These are phyloP conservation scores for Prinia subflava DNA, from an alignment of 2,113 vertebrate species.

Conservation along the genomic window DNA sequence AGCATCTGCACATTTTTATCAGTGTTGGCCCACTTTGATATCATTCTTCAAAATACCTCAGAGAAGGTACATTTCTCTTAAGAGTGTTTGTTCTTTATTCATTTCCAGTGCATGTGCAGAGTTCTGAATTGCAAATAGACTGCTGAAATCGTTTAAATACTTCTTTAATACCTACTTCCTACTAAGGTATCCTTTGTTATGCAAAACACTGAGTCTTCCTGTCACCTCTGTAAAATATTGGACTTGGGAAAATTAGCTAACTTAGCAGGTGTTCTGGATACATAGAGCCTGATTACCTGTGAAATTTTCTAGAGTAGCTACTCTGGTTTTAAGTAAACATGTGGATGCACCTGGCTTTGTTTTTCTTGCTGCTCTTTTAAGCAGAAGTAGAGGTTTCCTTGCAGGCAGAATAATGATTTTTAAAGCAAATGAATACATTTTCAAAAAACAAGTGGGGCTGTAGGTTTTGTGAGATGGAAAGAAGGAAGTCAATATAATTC, in stretches of 20 bases:
- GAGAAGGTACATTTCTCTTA: constrained; percentile 76
- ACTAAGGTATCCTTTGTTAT: background rate
- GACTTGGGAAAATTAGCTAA: background rate
- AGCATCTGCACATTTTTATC: constrained; percentile 92
- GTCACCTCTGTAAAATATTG: background rate
- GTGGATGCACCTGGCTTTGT: background rate
- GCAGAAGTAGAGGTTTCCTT: background rate
- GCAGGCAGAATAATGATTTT: background rate
- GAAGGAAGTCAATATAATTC: background rate
- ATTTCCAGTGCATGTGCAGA: background rate
- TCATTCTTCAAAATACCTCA: constrained; percentile 77
- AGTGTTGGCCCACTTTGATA: constrained; percentile 84
- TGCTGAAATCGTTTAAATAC: background rate
- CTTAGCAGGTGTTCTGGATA: background rate
- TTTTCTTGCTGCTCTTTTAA: background rate
- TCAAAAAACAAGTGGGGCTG: background rate
- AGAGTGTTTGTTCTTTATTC: background rate
- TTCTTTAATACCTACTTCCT: background rate
- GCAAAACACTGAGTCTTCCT: background rate
- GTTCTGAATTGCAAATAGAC: background rate
- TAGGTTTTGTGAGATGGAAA: background rate
- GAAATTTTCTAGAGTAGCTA: background rate
- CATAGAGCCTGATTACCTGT: background rate
- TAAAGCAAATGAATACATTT: background rate
- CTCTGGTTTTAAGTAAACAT: background rate